These are phyloP conservation scores for Pipistrellus kuhlii DNA, from an alignment of 2,797 vertebrate species.

Conservation along the genomic window DNA sequence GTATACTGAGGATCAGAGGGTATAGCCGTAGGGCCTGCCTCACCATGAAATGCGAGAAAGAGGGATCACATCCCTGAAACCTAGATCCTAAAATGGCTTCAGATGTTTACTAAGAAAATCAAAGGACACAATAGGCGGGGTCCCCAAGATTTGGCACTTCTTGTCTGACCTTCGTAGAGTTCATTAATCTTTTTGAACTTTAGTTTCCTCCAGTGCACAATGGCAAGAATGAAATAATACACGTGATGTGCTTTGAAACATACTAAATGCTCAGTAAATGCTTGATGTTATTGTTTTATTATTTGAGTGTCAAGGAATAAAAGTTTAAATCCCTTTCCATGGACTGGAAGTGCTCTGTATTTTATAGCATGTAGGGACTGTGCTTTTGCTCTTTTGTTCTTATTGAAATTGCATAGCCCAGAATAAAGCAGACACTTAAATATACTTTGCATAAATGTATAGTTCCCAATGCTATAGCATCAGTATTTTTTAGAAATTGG, in stretches of 20 bases:
- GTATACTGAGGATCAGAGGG: not conserved
- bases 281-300: not conserved
- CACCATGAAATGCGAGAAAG: not conserved
- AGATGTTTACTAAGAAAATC: not conserved
- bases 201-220: not conserved
- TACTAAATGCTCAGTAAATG: not conserved
- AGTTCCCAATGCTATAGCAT: not conserved
- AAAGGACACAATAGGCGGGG: not conserved
- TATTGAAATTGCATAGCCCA: not conserved
- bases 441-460: not conserved
- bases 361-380: not conserved
- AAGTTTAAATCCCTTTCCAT: not conserved
- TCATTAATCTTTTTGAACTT: not conserved
- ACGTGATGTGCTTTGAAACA: not conserved
- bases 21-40: not conserved
- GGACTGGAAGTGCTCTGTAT: not conserved
- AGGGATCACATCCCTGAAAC: not conserved
- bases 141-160: not conserved
- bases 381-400: not conserved
- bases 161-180: not conserved
- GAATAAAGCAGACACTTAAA: constrained; percentile 10
- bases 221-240: not conserved
- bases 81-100: not conserved
- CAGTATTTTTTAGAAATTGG: constrained; percentile 38
- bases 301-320: not conserved